A percentile compares a stretch with the other conserved stretches of the same genome.
These are phyloP conservation scores for Cygnus buccinator DNA, from an alignment of 2,113 vertebrate species.

Conservation along the genomic window DNA sequence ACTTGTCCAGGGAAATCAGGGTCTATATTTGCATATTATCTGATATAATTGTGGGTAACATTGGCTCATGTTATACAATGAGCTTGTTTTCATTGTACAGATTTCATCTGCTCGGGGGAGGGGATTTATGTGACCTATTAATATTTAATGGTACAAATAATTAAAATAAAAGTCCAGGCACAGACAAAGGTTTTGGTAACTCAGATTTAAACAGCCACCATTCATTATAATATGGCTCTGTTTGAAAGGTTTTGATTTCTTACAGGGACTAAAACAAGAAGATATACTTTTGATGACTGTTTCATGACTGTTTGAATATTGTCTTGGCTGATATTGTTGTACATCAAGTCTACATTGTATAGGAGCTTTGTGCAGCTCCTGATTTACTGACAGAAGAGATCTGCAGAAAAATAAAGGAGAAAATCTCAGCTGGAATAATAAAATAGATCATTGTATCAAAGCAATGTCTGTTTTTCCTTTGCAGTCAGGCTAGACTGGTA, in stretches of 20 bases:
- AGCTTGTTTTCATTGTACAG: conserved; percentile 52
- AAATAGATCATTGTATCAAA: not conserved
- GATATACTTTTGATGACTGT: not conserved
- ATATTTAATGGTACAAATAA: conserved; percentile 52
- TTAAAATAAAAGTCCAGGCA: conserved; percentile 58
- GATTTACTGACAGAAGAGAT: not conserved
- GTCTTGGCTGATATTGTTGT: not conserved
- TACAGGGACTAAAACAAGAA: not conserved
- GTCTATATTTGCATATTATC: conserved; percentile 30
- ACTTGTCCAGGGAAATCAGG: not conserved
- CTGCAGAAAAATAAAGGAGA: not conserved
- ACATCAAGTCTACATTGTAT: not conserved
- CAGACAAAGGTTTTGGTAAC: conserved; percentile 43
- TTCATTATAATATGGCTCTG: conserved; percentile 6
- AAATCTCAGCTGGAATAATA: conserved; percentile 37
- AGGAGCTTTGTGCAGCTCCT: not conserved
- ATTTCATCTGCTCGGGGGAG: conserved; percentile 17
- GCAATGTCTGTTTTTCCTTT: not conserved
- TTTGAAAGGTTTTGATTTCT: conserved; percentile 31
- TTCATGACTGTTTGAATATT: conserved; percentile 20
- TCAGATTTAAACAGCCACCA: conserved; percentile 10
- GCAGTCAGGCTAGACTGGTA: not conserved
- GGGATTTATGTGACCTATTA: conserved; percentile 61
- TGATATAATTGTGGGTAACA: not conserved
- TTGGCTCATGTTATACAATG: not conserved